Percentiles rank a stretch among this genome's conserved stretches.
Conservation (phyloP, 2,888 invertebrate genomes). For the Ectemnius cavifrons region DNA sequence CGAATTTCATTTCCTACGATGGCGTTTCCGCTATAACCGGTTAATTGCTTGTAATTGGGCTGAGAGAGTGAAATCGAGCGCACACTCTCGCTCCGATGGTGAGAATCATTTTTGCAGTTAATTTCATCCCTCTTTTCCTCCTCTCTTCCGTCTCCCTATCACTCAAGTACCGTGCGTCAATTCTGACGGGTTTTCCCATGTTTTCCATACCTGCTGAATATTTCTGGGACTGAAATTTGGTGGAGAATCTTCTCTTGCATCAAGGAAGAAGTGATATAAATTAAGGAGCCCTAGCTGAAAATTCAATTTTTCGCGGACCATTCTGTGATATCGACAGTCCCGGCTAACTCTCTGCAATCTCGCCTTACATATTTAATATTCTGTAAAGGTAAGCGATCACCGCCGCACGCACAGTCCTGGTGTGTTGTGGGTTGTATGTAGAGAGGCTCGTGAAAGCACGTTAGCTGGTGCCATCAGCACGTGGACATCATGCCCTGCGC, state of each 20-base stretch:
- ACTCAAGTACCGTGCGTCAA: too few species aligned
- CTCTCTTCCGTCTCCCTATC: too few species aligned
- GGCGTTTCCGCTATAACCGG: conserved; percentile 58
- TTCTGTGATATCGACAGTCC: conserved; percentile 6
- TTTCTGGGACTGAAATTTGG: too few species aligned
- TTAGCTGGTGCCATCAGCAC: background rate
- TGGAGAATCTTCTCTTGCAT: too few species aligned
- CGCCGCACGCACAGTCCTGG: background rate
- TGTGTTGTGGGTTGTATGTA: too few species aligned
- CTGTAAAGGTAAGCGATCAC: conserved; percentile 35
- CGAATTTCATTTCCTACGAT: conserved; percentile 62
- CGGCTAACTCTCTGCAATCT: conserved; percentile 41
- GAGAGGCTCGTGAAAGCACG: background rate
- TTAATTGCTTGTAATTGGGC: conserved; percentile 56
- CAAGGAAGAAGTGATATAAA: too few species aligned
- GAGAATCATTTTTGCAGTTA: conserved; percentile 38
- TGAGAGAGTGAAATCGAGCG: conserved; percentile 52
- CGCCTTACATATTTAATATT: conserved; percentile 57
- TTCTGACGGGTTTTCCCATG: too few species aligned
- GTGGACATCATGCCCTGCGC: conserved; percentile 23
- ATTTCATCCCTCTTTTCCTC: conserved; percentile 30
- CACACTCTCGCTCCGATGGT: background rate
- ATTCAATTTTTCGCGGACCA: too few species aligned
- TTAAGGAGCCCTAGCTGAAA: too few species aligned
- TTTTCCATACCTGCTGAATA: too few species aligned